Evolutionary conservation across 2,113 vertebrate species (phyloP), one percentile per base, ranked within the genome.

Genomic region (Chlorodrepanis virens): DNA sequence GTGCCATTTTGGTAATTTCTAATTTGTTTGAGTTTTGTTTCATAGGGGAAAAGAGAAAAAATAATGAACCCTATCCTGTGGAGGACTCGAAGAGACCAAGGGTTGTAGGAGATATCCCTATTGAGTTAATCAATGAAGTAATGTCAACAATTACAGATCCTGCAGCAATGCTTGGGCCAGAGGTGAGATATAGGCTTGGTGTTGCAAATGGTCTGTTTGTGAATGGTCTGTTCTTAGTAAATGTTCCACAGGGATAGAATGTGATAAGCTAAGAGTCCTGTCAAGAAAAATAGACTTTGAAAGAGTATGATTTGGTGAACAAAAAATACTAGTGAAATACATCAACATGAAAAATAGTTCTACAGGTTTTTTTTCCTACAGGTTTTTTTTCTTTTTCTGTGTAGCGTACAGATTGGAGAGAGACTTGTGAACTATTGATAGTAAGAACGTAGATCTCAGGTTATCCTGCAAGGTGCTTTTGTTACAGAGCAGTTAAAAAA

Each of bases 81-180:
- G 99, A 99, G 95, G 99, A 99, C 72, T 98, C 97, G 57, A 99
- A 99, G 97, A 99, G 98, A 92, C 98, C 98, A 24, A 97, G 98
- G 56, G 98, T 99, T 91, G 97, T 99, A 83, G 99, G 99, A 33
- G 99, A 99, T 97, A 99, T 99, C 98, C 99, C 99, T 39, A 98
- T 99, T 98, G 99, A 99, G 84, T 97, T 99, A 94, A 99, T 99
- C 96, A 99, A 98, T 11, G 99, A 99, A 98, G 99, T 99, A 84
- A 99, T 99, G 99, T 99, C 99, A 37, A 99, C 99, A 82, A 99
- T 99, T 96, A 98, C 99, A 20, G 99, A 99, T 96, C 99, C 99
- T 81, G 97, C 98, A 22, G 98, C 99, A 42, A 98, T 99, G 98
- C 98, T 99, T 0, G 98, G 98, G 68, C 98, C 98, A 76, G 99